Conservation (phyloP, 2,797 vertebrate species). For the Cyclopterus lumpus region DNA sequence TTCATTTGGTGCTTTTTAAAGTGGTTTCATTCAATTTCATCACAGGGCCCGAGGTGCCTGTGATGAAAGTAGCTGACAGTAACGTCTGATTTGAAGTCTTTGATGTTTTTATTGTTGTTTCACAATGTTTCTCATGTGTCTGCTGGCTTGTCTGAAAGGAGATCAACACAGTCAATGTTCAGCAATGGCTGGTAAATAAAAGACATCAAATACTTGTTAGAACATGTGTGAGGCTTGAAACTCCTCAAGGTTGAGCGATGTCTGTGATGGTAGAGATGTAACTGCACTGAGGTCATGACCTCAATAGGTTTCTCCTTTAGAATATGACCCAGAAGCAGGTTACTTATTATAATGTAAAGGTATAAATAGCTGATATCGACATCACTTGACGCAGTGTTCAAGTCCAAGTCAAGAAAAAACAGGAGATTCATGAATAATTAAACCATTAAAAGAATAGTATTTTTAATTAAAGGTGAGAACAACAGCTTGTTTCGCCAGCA, state of each 20-base stretch:
- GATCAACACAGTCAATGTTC: background rate
- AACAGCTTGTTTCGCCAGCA: background rate
- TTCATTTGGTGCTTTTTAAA: constrained; percentile 42
- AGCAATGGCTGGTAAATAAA: background rate
- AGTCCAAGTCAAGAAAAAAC: background rate
- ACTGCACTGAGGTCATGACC: background rate
- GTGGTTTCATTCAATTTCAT: constrained; percentile 65
- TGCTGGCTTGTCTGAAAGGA: background rate
- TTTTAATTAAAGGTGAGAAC: background rate
- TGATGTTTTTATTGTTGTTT: constrained; percentile 41
- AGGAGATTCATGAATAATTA: background rate
- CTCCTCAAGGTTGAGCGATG: background rate
- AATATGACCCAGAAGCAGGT: background rate
- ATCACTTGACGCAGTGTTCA: background rate
- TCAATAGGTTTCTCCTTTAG: background rate
- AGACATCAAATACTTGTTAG: background rate
- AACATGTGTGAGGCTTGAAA: background rate
- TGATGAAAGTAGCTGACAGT: constrained; percentile 22
- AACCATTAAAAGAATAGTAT: background rate
- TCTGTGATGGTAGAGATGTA: background rate
- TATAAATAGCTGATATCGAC: background rate
- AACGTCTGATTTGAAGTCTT: constrained; percentile 23
- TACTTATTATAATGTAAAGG: background rate
- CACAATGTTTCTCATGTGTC: background rate
- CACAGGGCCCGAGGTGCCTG: constrained; percentile 34